A percentile compares a stretch with the other conserved stretches of the same genome.
These are phyloP conservation scores for Myripristis jacobus DNA, from an alignment of 2,797 vertebrate species.

Conservation along the genomic window DNA sequence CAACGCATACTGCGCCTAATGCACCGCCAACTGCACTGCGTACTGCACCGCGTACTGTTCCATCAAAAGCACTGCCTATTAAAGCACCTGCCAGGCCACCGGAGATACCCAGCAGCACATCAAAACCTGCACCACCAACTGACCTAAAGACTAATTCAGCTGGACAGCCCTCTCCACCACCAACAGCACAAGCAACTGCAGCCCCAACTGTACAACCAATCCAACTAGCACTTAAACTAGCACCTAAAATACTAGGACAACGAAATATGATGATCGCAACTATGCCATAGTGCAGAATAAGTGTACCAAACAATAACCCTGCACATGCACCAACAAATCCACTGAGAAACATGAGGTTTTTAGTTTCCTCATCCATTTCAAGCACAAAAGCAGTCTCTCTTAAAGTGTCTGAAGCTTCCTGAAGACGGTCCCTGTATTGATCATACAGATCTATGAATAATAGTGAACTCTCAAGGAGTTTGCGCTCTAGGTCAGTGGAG, in stretches of 20 bases:
- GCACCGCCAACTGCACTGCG: slow-evolving; percentile 14
- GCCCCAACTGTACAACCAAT: slow-evolving; percentile 18
- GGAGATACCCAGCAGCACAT: background rate
- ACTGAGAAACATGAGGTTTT: fast-evolving
- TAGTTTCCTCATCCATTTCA: fast-evolving
- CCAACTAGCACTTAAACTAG: background rate
- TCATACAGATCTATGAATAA: slow-evolving; percentile 11
- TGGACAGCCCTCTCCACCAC: background rate
- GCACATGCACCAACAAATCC: background rate
- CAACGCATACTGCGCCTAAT: background rate
- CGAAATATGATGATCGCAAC: background rate
- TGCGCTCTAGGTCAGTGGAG: fast-evolving
- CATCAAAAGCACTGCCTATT: slow-evolving; percentile 16
- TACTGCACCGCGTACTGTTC: background rate
- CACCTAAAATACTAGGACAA: fast-evolving
- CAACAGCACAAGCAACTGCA: background rate
- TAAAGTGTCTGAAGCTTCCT: background rate
- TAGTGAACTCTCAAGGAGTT: background rate
- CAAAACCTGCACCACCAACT: fast-evolving
- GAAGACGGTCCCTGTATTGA: background rate
- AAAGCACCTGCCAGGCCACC: slow-evolving; percentile 1
- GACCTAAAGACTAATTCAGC: fast-evolving
- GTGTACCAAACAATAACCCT: slow-evolving; percentile 19
- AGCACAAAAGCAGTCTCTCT: fast-evolving
- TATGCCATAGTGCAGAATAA: background rate